Evolutionary conservation across 35 echinoderm and acorn worm species (phyloP), one percentile per base, ranked within the genome.

Genomic region (Anneissia japonica): DNA sequence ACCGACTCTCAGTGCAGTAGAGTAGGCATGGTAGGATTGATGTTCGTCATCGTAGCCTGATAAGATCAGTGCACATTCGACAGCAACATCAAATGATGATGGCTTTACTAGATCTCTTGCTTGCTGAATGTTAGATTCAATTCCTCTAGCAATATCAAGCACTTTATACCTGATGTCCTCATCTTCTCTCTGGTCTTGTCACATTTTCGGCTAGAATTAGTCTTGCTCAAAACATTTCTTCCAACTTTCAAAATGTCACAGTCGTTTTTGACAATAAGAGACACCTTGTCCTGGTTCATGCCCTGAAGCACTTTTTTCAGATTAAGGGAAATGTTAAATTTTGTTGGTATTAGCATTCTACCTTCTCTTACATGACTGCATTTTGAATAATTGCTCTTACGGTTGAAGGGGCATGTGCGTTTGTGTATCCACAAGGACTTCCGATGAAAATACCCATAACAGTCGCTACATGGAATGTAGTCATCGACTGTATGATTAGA

Each of bases 391-490:
- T 16, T 28, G 4, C 51, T 28, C n/a, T 46, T 21, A 21, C 19
- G 7, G 5, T 34, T 73, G 39, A 21, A 36, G 11, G 34, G 37
- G 51, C 80, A 83, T 0, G 2, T 46, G 32, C 35, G 14, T 45
- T 13, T 64, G 36, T 90, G 88, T 4, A 84, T 75, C 81, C 82
- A 90, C 14, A 90, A 35, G 19, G 79, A 19, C 3, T 72, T 43
- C 55, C 45, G 33, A 55, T 41, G 46, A 51, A 77, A 90, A 35
- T 75, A 85, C 17, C 81, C 81, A 91, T 39, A 79, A 33, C 89
- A 91, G 34, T 79, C 84, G 33, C 75, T 91, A 32, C 84, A 91
- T n/a, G 84, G 89, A 1, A 81, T 32, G 34, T 91, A 91, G n/a
- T n/a, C n/a, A n/a, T n/a, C n/a, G n/a, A n/a, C n/a, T n/a, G n/a